These are phyloP conservation scores for Sander lucioperca DNA, from an alignment of 2,113 vertebrate genomes.

Conservation along the genomic window DNA sequence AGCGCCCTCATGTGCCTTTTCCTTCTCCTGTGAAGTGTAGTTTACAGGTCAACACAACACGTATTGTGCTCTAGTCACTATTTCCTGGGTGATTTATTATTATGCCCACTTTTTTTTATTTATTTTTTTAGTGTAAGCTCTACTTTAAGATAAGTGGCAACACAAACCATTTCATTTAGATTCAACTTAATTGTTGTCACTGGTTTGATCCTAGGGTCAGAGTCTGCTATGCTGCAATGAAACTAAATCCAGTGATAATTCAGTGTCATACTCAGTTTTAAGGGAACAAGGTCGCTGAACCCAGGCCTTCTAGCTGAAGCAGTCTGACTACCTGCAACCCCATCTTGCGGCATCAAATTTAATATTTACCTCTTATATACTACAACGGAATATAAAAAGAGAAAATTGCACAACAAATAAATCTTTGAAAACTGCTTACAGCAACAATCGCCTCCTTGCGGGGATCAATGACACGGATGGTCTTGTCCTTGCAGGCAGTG, in stretches of 20 bases:
- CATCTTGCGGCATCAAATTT: not conserved
- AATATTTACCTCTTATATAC: not conserved
- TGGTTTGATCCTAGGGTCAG: not conserved
- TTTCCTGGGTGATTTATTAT: not conserved
- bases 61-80: not conserved
- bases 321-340: not conserved
- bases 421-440: conserved; percentile 79
- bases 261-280: not conserved
- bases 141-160: not conserved
- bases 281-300: not conserved
- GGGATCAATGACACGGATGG: conserved; percentile 93
- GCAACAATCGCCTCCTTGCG: conserved; percentile 90
- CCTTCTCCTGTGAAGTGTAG: conserved; percentile 89
- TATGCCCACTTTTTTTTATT: not conserved
- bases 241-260: not conserved
- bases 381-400: not conserved
- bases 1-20: conserved; percentile 95
- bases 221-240: not conserved
- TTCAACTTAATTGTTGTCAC: not conserved
- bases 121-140: not conserved
- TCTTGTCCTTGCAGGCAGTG: conserved; percentile 97
- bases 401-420: conserved; percentile 2
- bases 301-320: not conserved
- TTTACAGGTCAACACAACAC: not conserved
- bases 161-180: not conserved